These are phyloP conservation scores for Sphaeramia orbicularis DNA, from an alignment of 2,797 vertebrate species.

Conservation along the genomic window DNA sequence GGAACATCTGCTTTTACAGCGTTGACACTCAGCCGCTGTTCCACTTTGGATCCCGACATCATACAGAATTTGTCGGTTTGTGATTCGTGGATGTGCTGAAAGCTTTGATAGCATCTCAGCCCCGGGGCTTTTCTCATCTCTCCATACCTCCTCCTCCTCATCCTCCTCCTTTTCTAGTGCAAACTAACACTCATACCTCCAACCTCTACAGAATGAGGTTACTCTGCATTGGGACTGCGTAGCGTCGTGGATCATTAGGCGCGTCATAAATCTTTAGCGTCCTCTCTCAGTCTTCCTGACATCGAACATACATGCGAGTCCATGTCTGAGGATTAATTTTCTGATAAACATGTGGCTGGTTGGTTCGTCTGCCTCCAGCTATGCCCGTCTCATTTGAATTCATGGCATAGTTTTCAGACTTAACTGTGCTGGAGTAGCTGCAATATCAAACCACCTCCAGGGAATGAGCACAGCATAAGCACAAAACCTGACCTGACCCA, in stretches of 20 bases:
- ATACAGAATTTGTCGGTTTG: slow-evolving; percentile 65
- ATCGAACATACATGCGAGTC: slow-evolving; percentile 31
- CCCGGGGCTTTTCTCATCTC: slow-evolving; percentile 52
- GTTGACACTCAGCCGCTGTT: slow-evolving; percentile 44
- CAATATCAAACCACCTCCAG: slow-evolving; percentile 32
- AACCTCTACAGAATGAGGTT: slow-evolving; percentile 11
- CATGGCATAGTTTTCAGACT: slow-evolving; percentile 43
- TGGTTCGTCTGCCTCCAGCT: slow-evolving; percentile 39
- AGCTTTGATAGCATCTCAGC: slow-evolving; percentile 71
- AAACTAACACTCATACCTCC: slow-evolving; percentile 2
- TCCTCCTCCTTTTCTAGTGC: background rate
- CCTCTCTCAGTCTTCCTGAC: slow-evolving; percentile 40
- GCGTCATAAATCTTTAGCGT: slow-evolving; percentile 29
- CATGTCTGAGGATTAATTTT: slow-evolving; percentile 55
- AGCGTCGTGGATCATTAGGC: slow-evolving; percentile 40
- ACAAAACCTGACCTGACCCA: slow-evolving; percentile 31
- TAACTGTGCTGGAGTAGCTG: slow-evolving; percentile 38
- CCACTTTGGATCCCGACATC: slow-evolving; percentile 46
- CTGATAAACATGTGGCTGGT: slow-evolving; percentile 52
- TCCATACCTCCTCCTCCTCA: background rate
- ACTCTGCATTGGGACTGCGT: slow-evolving; percentile 9
- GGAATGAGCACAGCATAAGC: background rate
- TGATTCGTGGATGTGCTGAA: slow-evolving; percentile 63
- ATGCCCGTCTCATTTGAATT: slow-evolving; percentile 55
- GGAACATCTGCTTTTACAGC: slow-evolving; percentile 48